Conservation (phyloP, 2,888 invertebrate genomes). For the Apodemia hepburni region DNA sequence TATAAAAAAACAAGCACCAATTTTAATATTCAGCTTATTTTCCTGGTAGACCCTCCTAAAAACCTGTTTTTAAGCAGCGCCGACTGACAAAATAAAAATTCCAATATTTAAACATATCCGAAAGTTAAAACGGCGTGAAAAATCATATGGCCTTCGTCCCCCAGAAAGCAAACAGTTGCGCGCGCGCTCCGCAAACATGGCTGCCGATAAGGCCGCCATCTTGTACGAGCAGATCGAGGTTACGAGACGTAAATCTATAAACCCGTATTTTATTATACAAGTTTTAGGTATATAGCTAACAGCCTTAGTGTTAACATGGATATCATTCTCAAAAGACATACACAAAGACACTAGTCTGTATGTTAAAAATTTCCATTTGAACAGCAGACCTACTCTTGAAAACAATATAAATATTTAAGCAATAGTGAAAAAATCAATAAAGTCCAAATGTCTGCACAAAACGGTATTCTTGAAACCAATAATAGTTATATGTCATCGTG, state of each 20-base stretch:
- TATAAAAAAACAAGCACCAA: too few species aligned
- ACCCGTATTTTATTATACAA: neutral
- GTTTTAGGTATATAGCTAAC: neutral
- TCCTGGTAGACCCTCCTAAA: conserved; percentile 19
- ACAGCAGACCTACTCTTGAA: too few species aligned
- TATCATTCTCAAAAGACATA: too few species aligned
- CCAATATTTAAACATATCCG: conserved; percentile 14
- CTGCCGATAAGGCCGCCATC: conserved; percentile 72
- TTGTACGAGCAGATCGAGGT: conserved; percentile 64
- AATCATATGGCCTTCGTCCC: conserved; percentile 45
- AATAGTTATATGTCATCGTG: too few species aligned
- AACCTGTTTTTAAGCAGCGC: conserved; percentile 51
- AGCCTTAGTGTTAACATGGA: too few species aligned
- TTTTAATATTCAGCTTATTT: too few species aligned
- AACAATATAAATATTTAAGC: too few species aligned
- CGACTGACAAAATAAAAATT: conserved; percentile 6
- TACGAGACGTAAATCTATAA: conserved; percentile 47
- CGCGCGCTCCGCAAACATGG: conserved; percentile 66
- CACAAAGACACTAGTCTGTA: too few species aligned
- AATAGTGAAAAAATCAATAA: too few species aligned
- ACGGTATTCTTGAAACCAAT: too few species aligned
- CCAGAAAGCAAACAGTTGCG: conserved; percentile 73
- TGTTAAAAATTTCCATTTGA: too few species aligned
- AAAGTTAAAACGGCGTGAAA: conserved; percentile 26
- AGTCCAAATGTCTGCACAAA: too few species aligned